Base-by-base conservation (phyloP, 1,140 invertebrate genomes). In the Atta cephalotes region DNA sequence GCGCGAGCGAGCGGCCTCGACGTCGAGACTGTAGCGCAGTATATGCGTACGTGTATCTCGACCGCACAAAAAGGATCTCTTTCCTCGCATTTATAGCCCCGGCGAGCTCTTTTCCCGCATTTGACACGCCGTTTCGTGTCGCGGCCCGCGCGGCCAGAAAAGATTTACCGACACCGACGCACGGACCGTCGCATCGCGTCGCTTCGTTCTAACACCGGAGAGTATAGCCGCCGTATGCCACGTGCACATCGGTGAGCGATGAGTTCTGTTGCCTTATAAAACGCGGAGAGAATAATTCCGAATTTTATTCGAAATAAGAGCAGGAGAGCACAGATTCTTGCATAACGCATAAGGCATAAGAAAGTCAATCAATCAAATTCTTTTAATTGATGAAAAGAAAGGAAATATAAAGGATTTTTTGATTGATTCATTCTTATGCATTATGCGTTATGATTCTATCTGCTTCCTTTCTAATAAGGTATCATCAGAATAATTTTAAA, bases 41-140 rank as follows among this genome's bases (percentile, higher is more conserved):
- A 74, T 31, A 49, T 39, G 70, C 58, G 56, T 74, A 70, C 51
- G 79, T 76, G 58, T 84, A 76, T 84, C 60, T 84, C 80, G 80
- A 84, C 80, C 70, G 80, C 80, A 84, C 80, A 84, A 51, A 84
- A 84, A 84, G 80, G 70, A 84, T 84, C 80, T 76, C 80, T 84
- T 84, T 84, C 80, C 80, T 76, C 70, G 70, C 80, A 63, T 84
- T 84, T 84, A 84, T 76, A 70, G 70, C 70, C 56, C 25, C 45
- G 56, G 56, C 80, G 56, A 76, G 80, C 70, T 84, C 80, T 84
- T 84, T 84, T 84, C 80, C 56, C 80, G 70, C 80, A 84, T 84
- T 84, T 84, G 80, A 84, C 80, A 84, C 80, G 80, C 80, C 70
- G 70, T 84, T 84, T 84, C 80, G 70, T 63, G 80, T 74, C 70